A percentile compares a stretch with the other conserved stretches of the same genome.
These are phyloP conservation scores for Dyspetes luteomarginatus DNA, from an alignment of 2,888 invertebrate species.

Conservation along the genomic window DNA sequence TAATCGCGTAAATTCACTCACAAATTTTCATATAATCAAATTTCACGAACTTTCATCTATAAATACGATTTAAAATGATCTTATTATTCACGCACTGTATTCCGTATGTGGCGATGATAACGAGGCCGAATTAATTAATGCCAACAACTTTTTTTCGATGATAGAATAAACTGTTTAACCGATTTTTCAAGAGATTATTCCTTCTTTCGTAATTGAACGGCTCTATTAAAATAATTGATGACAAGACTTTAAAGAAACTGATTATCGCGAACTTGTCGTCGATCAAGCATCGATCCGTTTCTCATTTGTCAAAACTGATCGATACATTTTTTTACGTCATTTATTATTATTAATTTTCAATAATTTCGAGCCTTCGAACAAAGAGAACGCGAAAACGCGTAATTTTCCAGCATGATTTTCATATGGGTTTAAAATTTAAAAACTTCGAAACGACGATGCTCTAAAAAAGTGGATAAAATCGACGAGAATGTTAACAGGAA, in stretches of 20 bases:
- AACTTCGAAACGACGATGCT: too few relatives aligned
- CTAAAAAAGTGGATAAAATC: too few relatives aligned
- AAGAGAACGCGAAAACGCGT: too few relatives aligned
- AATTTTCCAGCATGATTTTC: too few relatives aligned
- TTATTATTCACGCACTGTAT: neutral
- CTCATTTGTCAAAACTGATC: conserved; percentile 54
- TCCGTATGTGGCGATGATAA: neutral
- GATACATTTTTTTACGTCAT: conserved; percentile 14
- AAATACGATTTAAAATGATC: neutral
- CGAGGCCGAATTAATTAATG: neutral
- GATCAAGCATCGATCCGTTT: conserved; percentile 35
- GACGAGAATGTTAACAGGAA: too few relatives aligned
- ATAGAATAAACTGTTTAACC: neutral
- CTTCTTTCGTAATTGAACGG: neutral
- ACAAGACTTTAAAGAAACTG: conserved; percentile 2
- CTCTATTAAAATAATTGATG: neutral
- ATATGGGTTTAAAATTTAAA: too few relatives aligned
- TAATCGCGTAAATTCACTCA: neutral
- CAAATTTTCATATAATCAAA: neutral
- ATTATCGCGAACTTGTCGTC: neutral
- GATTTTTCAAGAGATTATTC: neutral
- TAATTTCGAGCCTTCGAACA: too few relatives aligned
- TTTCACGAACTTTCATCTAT: neutral
- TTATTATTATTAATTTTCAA: too few relatives aligned
- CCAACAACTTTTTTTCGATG: neutral